Conservation (phyloP, 2,888 invertebrate species). For the Acanthosepion esculentum region DNA sequence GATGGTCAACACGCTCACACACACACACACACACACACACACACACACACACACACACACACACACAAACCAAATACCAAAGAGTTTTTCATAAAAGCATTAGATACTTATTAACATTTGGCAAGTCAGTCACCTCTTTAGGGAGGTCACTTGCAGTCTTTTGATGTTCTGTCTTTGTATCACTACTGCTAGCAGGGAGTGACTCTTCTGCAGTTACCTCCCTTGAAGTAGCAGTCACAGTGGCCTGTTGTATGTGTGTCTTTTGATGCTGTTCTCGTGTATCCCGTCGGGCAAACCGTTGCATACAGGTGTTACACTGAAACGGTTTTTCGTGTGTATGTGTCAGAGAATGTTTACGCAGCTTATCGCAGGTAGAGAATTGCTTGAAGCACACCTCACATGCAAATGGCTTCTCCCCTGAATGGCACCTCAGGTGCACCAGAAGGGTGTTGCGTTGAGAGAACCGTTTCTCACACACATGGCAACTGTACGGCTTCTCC, state of each 20-base stretch:
- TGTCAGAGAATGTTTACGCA: slow-evolving; percentile 25
- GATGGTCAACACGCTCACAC: too few species aligned
- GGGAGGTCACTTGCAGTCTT: background rate
- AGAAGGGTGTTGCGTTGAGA: slow-evolving; percentile 36
- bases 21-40: background rate
- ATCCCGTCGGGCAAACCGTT: slow-evolving; percentile 6
- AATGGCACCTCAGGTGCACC: slow-evolving; percentile 34
- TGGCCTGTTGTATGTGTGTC: background rate
- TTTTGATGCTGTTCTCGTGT: background rate
- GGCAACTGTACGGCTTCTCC: slow-evolving; percentile 34
- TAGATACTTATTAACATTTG: slow-evolving; percentile 21
- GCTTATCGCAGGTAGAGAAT: background rate
- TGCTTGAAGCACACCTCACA: slow-evolving; percentile 39
- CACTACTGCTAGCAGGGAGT: background rate
- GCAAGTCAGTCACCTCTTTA: background rate
- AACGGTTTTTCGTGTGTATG: background rate
- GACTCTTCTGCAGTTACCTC: background rate
- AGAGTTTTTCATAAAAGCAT: background rate
- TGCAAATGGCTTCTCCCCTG: background rate
- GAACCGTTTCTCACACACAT: slow-evolving; percentile 23
- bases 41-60: background rate
- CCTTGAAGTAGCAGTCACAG: background rate
- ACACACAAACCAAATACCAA: background rate
- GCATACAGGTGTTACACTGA: background rate
- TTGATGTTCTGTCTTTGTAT: background rate